These are phyloP conservation scores for Emydocephalus ijimae DNA, from an alignment of 2,113 vertebrate species.

Conservation along the genomic window DNA sequence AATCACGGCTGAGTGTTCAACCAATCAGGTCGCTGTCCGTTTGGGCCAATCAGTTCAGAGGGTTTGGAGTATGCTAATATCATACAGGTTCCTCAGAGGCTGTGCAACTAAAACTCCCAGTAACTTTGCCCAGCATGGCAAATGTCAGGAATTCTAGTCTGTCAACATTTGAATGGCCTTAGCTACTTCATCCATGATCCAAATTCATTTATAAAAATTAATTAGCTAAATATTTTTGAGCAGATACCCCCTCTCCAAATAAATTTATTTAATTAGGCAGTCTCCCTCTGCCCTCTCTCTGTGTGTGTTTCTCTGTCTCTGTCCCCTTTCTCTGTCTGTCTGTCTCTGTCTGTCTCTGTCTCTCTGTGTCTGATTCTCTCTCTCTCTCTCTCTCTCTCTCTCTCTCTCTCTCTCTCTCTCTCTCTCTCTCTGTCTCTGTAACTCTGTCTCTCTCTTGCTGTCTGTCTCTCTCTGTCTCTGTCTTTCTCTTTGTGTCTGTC, in stretches of 20 bases:
- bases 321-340: not conserved
- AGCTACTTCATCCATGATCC: not conserved
- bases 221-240: not conserved
- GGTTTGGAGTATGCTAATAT: too few species aligned
- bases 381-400: not conserved
- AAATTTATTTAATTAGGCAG: not conserved
- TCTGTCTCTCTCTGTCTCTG: too few species aligned
- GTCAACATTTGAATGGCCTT: not conserved
- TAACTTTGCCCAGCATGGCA: not conserved
- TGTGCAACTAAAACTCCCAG: not conserved
- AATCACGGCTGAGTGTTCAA: too few species aligned
- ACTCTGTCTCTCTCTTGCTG: too few species aligned
- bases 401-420: too few species aligned
- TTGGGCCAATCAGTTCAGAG: too few species aligned
- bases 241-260: not conserved
- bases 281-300: too few species aligned
- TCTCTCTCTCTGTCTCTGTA: not conserved
- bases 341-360: not conserved
- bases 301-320: not conserved
- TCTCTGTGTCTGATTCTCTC: too few species aligned
- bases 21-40: too few species aligned
- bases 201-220: not conserved
- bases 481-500: too few species aligned
- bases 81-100: not conserved
- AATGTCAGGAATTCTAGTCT: not conserved